These are phyloP conservation scores for Ctenopoma kingsleyae DNA, from an alignment of 2,797 vertebrate genomes.

Conservation along the genomic window DNA sequence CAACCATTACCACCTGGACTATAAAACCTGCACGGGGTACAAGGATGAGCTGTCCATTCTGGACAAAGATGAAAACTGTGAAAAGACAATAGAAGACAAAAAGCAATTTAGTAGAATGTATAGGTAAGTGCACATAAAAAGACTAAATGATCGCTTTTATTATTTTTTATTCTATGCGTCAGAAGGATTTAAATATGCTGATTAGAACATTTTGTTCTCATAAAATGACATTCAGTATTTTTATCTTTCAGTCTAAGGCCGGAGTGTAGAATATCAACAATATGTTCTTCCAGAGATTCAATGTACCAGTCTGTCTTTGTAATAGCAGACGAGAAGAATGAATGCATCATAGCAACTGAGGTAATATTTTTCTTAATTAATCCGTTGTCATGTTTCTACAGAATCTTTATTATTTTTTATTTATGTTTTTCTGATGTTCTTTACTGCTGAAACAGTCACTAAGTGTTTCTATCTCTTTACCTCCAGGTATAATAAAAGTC, in stretches of 20 bases:
- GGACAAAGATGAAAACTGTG: constrained; percentile 93
- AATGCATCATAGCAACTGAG: constrained; percentile 99
- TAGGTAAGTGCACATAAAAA: constrained; percentile 86
- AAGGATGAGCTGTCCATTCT: constrained; percentile 87
- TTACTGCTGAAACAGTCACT: not conserved
- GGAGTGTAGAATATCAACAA: constrained; percentile 97
- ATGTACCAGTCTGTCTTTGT: constrained; percentile 97
- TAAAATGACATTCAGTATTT: constrained; percentile 33
- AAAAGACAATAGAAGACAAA: constrained; percentile 93
- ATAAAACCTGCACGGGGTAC: constrained; percentile 90
- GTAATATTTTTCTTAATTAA: constrained; percentile 77
- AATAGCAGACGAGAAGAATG: constrained; percentile 95
- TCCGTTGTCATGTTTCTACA: not conserved
- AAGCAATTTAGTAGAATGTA: constrained; percentile 90
- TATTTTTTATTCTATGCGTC: not conserved
- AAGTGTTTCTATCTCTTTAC: constrained; percentile 4
- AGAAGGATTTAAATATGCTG: not conserved
- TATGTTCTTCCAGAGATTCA: constrained; percentile 95
- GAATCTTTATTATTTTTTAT: not conserved
- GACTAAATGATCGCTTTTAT: not conserved
- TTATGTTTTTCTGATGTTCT: not conserved
- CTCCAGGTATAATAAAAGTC: constrained; percentile 80
- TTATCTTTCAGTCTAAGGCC: constrained; percentile 90
- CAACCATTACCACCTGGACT: constrained; percentile 93
- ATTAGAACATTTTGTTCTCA: not conserved